A percentile compares a stretch with the other conserved stretches of the same genome.
These are phyloP conservation scores for Pterostichus niger DNA, from an alignment of 2,888 invertebrate species.

Conservation along the genomic window DNA sequence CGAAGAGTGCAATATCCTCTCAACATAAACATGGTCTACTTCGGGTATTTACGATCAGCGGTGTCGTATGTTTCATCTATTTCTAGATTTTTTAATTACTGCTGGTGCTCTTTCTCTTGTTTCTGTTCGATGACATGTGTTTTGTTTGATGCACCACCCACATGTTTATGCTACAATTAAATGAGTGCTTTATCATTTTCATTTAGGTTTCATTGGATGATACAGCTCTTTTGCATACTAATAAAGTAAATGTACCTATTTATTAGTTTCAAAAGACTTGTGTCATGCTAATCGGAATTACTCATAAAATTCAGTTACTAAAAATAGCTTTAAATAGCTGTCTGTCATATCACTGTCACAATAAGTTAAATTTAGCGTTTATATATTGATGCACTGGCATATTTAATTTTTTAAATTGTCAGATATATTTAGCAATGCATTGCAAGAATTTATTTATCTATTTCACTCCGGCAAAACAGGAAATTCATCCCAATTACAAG, in stretches of 20 bases:
- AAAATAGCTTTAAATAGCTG: too few relatives aligned
- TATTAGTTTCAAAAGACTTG: too few relatives aligned
- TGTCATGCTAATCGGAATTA: too few relatives aligned
- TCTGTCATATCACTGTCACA: too few relatives aligned
- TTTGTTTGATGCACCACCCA: slow-evolving; percentile 24
- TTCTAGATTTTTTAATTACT: slow-evolving; percentile 59
- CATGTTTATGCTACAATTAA: slow-evolving; percentile 15
- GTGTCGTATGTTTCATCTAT: slow-evolving; percentile 51
- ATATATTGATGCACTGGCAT: too few relatives aligned
- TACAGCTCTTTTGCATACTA: neutral
- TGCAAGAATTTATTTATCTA: too few relatives aligned
- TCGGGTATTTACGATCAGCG: slow-evolving; percentile 46
- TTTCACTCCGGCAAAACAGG: too few relatives aligned
- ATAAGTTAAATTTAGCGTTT: too few relatives aligned
- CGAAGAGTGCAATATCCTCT: slow-evolving; percentile 64
- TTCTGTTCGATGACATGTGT: slow-evolving; percentile 52
- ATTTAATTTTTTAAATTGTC: too few relatives aligned
- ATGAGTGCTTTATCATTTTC: slow-evolving; percentile 19
- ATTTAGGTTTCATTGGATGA: slow-evolving; percentile 11
- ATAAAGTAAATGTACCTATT: neutral
- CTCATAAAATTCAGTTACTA: too few relatives aligned
- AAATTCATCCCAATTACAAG: too few relatives aligned
- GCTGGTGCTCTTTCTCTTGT: slow-evolving; percentile 17
- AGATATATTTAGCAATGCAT: too few relatives aligned
- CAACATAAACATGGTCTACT: slow-evolving; percentile 65